Percentiles rank a stretch among this genome's conserved stretches.
phyloP scores from a whole-genome alignment of 2,113 vertebrate genomes.

The Nansenia antarctica region DNA sequence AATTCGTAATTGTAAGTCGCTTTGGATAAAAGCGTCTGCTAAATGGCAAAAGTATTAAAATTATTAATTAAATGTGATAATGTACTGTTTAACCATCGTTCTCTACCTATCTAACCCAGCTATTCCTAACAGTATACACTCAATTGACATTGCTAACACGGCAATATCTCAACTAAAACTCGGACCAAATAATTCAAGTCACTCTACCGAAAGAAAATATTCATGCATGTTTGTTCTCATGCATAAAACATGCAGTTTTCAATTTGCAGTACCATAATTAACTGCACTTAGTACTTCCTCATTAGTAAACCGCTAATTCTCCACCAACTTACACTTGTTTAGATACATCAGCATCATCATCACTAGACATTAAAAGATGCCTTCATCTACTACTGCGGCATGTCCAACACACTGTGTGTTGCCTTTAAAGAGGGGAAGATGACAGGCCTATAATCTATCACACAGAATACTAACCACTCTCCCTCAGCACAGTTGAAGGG shows the following conservation, averaged over 20 bases:
- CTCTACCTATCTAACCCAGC: too few relatives aligned
- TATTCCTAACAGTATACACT: too few relatives aligned
- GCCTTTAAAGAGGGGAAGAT: constrained; percentile 61
- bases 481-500: constrained; percentile 51
- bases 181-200: too few relatives aligned
- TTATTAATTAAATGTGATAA: too few relatives aligned
- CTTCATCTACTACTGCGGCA: constrained; percentile 54
- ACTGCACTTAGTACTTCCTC: constrained; percentile 48
- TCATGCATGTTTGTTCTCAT: neutral
- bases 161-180: too few relatives aligned
- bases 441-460: constrained; percentile 69
- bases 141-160: too few relatives aligned
- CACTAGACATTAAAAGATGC: constrained; percentile 39
- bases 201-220: too few relatives aligned
- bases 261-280: constrained; percentile 38
- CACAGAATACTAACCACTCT: constrained; percentile 66
- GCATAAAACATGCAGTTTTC: neutral
- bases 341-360: constrained; percentile 22
- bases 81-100: too few relatives aligned
- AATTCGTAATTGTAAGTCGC: too few relatives aligned
- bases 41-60: too few relatives aligned
- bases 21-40: too few relatives aligned
- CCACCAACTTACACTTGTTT: constrained; percentile 31
- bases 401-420: constrained; percentile 35
- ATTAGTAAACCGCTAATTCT: constrained; percentile 32